Evolutionary conservation across 2,888 invertebrate genomes (phyloP).

Genomic region (Pterostichus madidus): DNA sequence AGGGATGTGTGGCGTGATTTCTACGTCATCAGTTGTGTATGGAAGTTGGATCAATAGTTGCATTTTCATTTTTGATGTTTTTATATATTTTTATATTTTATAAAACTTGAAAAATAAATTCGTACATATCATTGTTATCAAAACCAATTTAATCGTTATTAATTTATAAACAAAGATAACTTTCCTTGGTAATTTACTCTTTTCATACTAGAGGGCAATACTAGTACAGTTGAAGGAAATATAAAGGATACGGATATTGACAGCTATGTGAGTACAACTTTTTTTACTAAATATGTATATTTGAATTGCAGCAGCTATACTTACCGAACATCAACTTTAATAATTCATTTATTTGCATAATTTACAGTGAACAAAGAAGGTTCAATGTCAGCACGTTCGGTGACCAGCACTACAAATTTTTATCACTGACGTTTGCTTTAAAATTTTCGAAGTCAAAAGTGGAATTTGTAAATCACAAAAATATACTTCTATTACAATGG

Average conservation of each 20-base stretch:
- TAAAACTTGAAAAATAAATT: neutral
- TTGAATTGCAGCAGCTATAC: too few species aligned
- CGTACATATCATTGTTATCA: neutral
- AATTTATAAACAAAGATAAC: constrained; percentile 32
- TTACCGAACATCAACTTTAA: too few species aligned
- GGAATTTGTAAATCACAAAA: neutral
- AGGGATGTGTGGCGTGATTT: constrained; percentile 70
- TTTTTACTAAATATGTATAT: too few species aligned
- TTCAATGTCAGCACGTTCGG: neutral
- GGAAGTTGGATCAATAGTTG: constrained; percentile 63
- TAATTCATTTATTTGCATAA: too few species aligned
- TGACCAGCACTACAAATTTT: neutral
- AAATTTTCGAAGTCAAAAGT: too few species aligned
- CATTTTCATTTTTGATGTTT: neutral
- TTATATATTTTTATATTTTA: neutral
- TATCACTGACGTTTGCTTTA: neutral
- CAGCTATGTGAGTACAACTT: too few species aligned
- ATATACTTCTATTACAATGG: neutral
- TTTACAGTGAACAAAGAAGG: neutral
- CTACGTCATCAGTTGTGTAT: constrained; percentile 68
- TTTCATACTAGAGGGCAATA: constrained; percentile 7
- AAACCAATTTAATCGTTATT: neutral
- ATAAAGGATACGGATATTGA: neutral
- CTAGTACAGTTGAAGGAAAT: neutral
- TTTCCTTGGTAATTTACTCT: neutral